Evolutionary conservation across 2,888 invertebrate genomes (phyloP), one percentile per base, ranked within the genome.

Genomic region (Andrena bucephala): DNA sequence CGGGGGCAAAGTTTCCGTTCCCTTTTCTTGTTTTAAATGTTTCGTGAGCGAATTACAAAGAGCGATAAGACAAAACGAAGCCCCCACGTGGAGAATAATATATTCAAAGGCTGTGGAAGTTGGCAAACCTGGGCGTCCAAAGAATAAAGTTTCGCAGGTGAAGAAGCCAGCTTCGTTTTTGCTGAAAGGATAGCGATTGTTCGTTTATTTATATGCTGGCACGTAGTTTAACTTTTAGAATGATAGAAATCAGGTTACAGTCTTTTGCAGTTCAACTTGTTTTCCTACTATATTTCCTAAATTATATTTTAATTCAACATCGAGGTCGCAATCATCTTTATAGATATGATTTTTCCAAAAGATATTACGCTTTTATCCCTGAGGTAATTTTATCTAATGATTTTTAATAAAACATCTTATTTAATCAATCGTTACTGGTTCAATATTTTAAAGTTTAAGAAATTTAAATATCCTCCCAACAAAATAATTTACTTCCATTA

Each of bases 1-100:
- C 66, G 10, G 24, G 24, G 33, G 42, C 54, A 65, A 72, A 59
- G 20, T 59, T 66, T 57, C 54, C n/a, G 20, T 16, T 24, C 27
- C 50, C 10, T 16, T 33, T 67, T 13, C 13, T 27, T 20, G 20
- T 7, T 63, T 67, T 36, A 59, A 60, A 33, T n/a, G 54, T 33
- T 71, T 33, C 42, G 31, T n/a, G n/a, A 16, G 20, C n/a, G 42
- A 65, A 36, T 63, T 52, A 24, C 16, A 29, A 24, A 6, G 33
- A 6, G n/a, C 1, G 24, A 31, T 48, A 20, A 36, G 62, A 57
- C 50, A 27, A 60, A 59, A 60, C 50, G 13, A n/a, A 31, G 31
- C n/a, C 2, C n/a, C 52, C 42, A 42, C 31, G 29, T 31, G 20
- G n/a, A 29, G 50, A 52, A 52, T 13, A 54, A 31, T 52, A 31